Evolutionary conservation across 53 echinoderm and acorn worm genomes (phyloP).

Genomic region (Paracentrotus lividus): DNA sequence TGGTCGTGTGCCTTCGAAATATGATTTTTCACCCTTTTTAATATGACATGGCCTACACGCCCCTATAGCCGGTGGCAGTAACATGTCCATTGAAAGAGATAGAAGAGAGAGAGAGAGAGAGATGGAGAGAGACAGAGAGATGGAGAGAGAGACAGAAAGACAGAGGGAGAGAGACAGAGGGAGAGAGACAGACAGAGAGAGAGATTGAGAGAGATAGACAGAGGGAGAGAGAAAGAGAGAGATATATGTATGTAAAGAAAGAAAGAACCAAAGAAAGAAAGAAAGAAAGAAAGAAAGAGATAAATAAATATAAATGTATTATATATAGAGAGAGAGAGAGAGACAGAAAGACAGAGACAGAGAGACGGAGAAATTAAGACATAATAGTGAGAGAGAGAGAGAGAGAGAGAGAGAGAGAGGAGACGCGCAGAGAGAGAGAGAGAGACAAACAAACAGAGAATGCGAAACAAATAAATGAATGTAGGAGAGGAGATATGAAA

Average conservation of each 20-base stretch:
- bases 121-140: neutral
- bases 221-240: neutral
- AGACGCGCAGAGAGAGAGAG: neutral
- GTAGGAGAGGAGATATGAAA: neutral
- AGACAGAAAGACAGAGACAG: neutral
- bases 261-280: neutral
- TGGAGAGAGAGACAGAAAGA: neutral
- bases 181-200: neutral
- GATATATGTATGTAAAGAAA: neutral
- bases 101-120: neutral
- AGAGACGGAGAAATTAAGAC: neutral
- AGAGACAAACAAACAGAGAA: neutral
- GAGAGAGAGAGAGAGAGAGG: neutral
- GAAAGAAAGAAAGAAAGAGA: neutral
- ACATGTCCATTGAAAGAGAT: neutral
- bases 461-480: neutral
- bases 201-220: neutral
- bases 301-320: neutral
- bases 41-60: neutral
- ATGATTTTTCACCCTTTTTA: neutral
- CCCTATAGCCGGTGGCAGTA: too few species aligned
- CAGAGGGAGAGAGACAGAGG: neutral
- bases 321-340: neutral
- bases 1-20: constrained; percentile 47
- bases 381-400: neutral